A percentile compares a stretch with the other conserved stretches of the same genome.
phyloP scores from a whole-genome alignment of 2,113 vertebrate species.

The Stercorarius parasiticus region DNA sequence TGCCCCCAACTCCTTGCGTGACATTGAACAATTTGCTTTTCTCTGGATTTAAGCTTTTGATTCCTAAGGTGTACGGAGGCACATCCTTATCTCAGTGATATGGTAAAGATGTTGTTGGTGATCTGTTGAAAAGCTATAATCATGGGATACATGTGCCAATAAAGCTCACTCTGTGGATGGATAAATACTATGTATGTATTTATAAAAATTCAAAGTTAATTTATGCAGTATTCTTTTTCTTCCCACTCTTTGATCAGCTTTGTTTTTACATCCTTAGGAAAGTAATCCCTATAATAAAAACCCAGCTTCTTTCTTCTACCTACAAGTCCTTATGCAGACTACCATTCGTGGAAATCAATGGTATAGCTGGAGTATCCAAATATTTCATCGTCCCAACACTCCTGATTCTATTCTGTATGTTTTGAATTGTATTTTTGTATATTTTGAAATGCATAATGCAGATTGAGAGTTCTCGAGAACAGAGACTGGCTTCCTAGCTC shows the following conservation, averaged over 20 bases:
- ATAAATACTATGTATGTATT: background rate
- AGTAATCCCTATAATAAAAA: background rate
- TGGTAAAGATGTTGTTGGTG: background rate
- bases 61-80: background rate
- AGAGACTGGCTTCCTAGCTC: background rate
- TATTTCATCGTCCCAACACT: background rate
- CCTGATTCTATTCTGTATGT: background rate
- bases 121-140: background rate
- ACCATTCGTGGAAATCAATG: background rate
- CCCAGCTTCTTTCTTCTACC: background rate
- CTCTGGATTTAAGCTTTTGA: background rate
- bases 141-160: background rate
- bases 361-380: background rate
- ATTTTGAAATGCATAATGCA: background rate
- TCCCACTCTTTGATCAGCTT: background rate
- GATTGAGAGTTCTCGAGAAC: background rate
- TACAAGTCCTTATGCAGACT: background rate
- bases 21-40: background rate
- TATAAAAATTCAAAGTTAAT: background rate
- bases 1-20: background rate
- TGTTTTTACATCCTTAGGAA: background rate
- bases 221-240: background rate
- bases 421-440: background rate
- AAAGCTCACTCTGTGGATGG: background rate
- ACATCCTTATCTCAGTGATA: background rate